Evolutionary conservation across 2,113 vertebrate genomes (phyloP).

Genomic region (Paramisgurnus dabryanus): DNA sequence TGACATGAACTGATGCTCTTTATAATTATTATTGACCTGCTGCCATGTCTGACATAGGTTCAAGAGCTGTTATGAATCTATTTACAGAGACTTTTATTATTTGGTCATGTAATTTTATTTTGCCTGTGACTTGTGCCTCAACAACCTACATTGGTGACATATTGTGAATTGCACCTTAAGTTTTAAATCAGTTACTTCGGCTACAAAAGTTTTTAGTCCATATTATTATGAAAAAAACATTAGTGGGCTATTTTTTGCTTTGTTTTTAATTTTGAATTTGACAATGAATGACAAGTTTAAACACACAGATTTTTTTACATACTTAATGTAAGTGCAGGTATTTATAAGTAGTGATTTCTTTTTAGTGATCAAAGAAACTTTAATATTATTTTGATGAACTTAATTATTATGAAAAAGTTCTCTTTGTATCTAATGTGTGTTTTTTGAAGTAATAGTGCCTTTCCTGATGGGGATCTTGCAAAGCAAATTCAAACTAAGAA

Average conservation of each 20-base stretch:
- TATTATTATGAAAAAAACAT: no score
- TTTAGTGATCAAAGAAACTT: not conserved
- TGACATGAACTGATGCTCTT: no score
- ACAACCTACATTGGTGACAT: not conserved
- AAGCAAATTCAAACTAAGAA: slow-evolving; percentile 9
- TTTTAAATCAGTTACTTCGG: not conserved
- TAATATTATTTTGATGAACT: not conserved
- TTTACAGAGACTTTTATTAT: not conserved
- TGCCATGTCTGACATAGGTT: not conserved
- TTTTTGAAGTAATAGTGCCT: slow-evolving; percentile 4
- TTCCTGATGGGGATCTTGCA: slow-evolving; percentile 2
- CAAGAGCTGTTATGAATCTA: not conserved
- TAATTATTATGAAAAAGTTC: not conserved
- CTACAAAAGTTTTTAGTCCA: no score
- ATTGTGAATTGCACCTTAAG: slow-evolving; percentile 4
- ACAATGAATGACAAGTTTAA: no score
- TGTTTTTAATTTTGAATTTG: no score
- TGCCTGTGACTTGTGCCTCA: slow-evolving; percentile 19
- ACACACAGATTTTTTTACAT: not conserved
- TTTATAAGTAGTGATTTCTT: not conserved
- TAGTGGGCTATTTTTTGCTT: no score
- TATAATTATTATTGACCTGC: no score
- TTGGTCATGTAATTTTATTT: not conserved
- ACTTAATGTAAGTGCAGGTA: not conserved
- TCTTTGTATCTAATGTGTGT: not conserved